Evolutionary conservation across 2,113 vertebrate species (phyloP), one percentile per base, ranked within the genome.

Genomic region (Chaenocephalus aceratus): DNA sequence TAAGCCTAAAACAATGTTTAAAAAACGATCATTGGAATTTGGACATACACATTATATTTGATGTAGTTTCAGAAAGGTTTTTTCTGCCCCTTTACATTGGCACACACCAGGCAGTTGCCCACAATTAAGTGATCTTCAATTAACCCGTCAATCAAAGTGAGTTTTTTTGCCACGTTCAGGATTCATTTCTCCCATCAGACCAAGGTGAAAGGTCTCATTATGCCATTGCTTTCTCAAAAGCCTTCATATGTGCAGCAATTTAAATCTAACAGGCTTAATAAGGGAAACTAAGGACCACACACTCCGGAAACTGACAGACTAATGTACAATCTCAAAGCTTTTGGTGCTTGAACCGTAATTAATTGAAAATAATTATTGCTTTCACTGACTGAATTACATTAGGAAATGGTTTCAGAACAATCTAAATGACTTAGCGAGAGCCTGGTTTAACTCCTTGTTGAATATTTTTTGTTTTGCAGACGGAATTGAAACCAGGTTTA

Each of bases 171-270:
- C 30, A 58, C 7, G 3, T 60, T 75, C 64, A 81, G 54, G 57
- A 84, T 66, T 89, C 11, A 77, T 82, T 88, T 72, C 67, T 78
- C 58, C 64, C 45, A 72, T 84, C 82, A 79, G 77, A 75, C 16
- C 49, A 54, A 79, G 88, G 87, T 85, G 77, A 90, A 90, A 90
- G 85, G 87, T 88, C 82, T 85, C 80, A 88, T 88, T 90, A 89
- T 83, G 80, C 79, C 60, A 88, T 89, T 87, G 89, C 49, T 77
- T 80, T 75, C 84, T 86, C 76, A 86, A 83, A 87, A 72, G 59
- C 57, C 67, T 80, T 79, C 53, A 53, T 71, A 82, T 85, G 75
- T 76, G 79, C 36, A 76, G 59, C 60, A 77, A 77, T 87, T 79
- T 68, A 60, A 83, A 77, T 76, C 65, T 72, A 86, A 74, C 75